These are phyloP conservation scores for Gila robusta DNA, from an alignment of 2,797 vertebrate species.

Conservation along the genomic window DNA sequence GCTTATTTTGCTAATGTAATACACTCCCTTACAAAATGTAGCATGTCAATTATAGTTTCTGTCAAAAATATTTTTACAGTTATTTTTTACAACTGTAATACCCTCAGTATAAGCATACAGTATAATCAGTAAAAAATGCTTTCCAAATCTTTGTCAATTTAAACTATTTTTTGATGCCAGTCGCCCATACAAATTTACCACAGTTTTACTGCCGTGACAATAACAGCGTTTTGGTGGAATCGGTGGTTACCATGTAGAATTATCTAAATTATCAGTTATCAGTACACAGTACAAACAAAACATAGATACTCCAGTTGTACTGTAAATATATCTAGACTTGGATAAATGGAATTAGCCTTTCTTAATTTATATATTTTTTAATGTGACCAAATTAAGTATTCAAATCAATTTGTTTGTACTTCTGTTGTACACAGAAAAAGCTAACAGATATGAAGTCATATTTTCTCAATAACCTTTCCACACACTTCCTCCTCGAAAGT, in stretches of 20 bases:
- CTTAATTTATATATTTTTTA: background rate
- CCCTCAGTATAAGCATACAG: background rate
- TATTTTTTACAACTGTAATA: background rate
- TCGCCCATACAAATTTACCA: background rate
- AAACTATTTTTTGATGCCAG: background rate
- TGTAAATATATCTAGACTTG: background rate
- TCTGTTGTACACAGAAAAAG: background rate
- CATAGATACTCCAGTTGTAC: background rate
- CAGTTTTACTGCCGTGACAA: background rate
- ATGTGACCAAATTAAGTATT: background rate
- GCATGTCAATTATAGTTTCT: too few species aligned
- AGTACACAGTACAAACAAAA: background rate
- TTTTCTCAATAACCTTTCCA: conserved; percentile 38
- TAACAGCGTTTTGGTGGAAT: background rate
- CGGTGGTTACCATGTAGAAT: background rate
- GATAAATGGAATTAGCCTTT: background rate
- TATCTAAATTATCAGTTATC: background rate
- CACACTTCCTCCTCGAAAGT: conserved; percentile 18
- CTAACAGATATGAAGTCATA: conserved; percentile 23
- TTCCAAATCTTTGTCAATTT: background rate
- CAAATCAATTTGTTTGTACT: background rate
- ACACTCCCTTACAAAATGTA: background rate
- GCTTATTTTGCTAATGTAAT: conserved; percentile 30
- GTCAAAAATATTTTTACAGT: background rate
- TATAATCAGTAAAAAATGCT: background rate